Base-by-base conservation (phyloP, 2,888 invertebrate species). In the Teleiodes luculella region DNA sequence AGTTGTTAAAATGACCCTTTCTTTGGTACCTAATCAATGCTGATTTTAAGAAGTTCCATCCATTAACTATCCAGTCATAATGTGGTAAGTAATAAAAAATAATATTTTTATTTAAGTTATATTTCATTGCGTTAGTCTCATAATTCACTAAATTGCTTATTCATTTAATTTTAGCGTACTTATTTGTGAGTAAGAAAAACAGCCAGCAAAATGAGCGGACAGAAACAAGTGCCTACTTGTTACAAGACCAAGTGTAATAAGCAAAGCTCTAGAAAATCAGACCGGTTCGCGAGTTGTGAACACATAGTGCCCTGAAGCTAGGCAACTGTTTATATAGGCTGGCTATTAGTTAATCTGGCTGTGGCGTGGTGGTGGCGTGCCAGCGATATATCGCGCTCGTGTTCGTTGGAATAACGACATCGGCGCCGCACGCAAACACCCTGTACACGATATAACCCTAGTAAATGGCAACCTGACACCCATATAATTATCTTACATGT, bases 321-420 rank as follows among this genome's bases (percentile, higher is more conserved):
- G 11, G 11, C 39, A 41, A 41, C 16, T 39, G 39, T 11, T 41
- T 18, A 41, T 18, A 41, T 18, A 41, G 18, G 18, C 39, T 4
- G 24, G 3, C 24, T 24, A 24, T 16, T 18, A 16, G 39, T 16
- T 39, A 39, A 39, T 39, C 16, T 39, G 35, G 35, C 33, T 33
- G 33, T 33, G 10, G 3, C 2, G 33, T 10, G 8, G 2, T 33
- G 33, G 33, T 33, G 24, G 24, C 24, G 24, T 24, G 24, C 3
- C n/a, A 48, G 55, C 54, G 55, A 53, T 43, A 54, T 58, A 56
- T 60, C 55, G 60, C 53, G 58, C 53, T 7, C 56, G 56, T 63
- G 66, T 64, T 65, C 68, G 63, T 66, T 63, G 65, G 64, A 70
- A 63, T 66, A 68, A 66, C 65, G 62, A 69, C 64, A 67, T 61